Base-by-base conservation (phyloP, 2,113 vertebrate species). In the Phodopus roborovskii region DNA sequence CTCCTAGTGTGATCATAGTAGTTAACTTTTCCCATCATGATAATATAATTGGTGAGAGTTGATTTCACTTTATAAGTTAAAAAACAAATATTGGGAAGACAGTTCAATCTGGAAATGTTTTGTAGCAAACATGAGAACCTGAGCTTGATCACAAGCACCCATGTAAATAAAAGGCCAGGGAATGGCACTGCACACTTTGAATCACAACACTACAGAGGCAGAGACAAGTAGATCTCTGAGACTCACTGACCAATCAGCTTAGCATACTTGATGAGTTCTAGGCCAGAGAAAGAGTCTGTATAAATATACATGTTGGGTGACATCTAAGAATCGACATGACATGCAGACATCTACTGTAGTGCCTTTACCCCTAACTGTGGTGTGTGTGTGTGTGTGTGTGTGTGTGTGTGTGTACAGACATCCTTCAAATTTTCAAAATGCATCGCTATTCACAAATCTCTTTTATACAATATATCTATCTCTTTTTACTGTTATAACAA, bases 341-440 rank as follows among this genome's bases (percentile, higher is more conserved):
- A 71, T 20, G 17, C 36, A 71, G 70, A 22, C 36, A 53, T 85
- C 30, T 20, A 26, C 20, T 15, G 20, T n/a, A 50, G 42, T 50
- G 11, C 42, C 17, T 87, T 50, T 53, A 73, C 9, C 3, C 58
- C 62, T 64, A 12, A 13, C 62, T 64, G 24, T 45, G 45, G 45
- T 45, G 45, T 45, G 45, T 45, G 45, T 45, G 45, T 45, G 26
- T 75, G 39, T 75, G 74, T 78, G 77, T 79, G 48, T 53, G 15
- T 79, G 8, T 53, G 3, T 82, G 20, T 24, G 12, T 26, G 50
- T 42, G 73, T 73, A 56, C 19, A 26, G 68, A 58, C 22, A 73
- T 81, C 70, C 7, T 81, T 93, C 48, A 74, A 68, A 96, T 86
- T 70, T 96, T 78, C 50, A 78, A 53, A 92, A 83, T 87, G 42